Evolutionary conservation across 2,888 invertebrate species (phyloP).

Genomic region (Troilus luridus): DNA sequence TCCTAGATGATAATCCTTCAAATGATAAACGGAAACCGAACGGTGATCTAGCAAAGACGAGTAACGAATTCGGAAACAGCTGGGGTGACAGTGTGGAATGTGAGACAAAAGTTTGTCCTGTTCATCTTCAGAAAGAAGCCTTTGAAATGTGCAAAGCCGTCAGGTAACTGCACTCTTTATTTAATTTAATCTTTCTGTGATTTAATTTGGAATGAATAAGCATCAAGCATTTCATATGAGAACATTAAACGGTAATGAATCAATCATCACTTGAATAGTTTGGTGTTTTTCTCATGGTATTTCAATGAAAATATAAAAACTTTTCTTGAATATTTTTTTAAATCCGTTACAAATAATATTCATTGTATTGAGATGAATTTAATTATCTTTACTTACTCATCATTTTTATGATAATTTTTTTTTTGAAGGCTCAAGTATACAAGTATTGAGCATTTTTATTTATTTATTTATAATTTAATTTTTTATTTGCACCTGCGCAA

Average conservation of each 20-base stretch:
- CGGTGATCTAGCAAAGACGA: constrained; percentile 75
- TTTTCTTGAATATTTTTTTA: too few species aligned
- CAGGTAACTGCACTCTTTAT: constrained; percentile 71
- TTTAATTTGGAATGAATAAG: background rate
- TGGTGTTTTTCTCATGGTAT: too few species aligned
- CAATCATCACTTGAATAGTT: too few species aligned
- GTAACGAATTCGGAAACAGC: constrained; percentile 81
- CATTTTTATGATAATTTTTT: too few species aligned
- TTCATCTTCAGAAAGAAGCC: constrained; percentile 76
- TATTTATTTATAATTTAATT: too few species aligned
- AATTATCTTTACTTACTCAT: too few species aligned
- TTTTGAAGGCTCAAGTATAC: too few species aligned
- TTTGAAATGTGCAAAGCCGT: constrained; percentile 79
- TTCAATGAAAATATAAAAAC: too few species aligned
- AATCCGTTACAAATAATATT: too few species aligned
- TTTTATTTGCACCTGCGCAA: too few species aligned
- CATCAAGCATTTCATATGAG: background rate
- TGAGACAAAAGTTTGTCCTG: constrained; percentile 75
- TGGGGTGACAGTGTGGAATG: constrained; percentile 75
- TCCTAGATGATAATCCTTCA: constrained; percentile 76
- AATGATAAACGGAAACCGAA: constrained; percentile 83
- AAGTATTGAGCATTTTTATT: too few species aligned
- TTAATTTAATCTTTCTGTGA: background rate
- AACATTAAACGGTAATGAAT: background rate
- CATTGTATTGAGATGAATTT: too few species aligned